Evolutionary conservation across 2,797 vertebrate species (phyloP).

Genomic region (Falco concolor): DNA sequence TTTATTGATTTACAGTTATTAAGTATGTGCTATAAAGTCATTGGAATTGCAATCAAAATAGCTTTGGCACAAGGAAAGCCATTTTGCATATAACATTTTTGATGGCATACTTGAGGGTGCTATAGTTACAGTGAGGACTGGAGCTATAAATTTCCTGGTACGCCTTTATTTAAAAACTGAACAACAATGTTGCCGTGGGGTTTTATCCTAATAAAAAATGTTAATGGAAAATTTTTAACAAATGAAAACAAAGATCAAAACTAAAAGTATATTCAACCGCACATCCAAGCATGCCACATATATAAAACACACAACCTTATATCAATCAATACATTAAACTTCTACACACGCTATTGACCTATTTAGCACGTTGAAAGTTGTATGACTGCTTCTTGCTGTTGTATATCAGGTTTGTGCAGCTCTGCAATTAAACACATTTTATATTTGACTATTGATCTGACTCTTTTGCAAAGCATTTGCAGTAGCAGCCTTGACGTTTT

Average conservation of each 20-base stretch:
- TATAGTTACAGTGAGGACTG: neutral
- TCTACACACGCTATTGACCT: neutral
- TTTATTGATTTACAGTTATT: conserved; percentile 21
- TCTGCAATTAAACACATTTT: neutral
- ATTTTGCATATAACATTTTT: conserved; percentile 11
- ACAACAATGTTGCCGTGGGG: neutral
- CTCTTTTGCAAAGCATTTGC: neutral
- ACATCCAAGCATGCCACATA: neutral
- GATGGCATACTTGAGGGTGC: neutral
- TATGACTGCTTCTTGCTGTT: neutral
- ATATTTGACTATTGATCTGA: neutral
- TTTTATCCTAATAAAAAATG: neutral
- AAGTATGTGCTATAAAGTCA: neutral
- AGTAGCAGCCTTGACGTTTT: neutral
- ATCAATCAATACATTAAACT: neutral
- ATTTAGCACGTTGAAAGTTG: neutral
- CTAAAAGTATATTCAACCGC: neutral
- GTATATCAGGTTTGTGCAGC: neutral
- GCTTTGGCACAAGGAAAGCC: conserved; percentile 18
- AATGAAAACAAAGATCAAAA: neutral
- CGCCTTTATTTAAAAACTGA: neutral
- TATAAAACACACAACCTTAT: neutral
- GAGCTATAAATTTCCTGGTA: neutral
- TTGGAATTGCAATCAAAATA: neutral
- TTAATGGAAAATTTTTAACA: neutral